These are phyloP conservation scores for Caenorhabditis brenneri DNA, from an alignment of 1,140 invertebrate genomes.

Conservation along the genomic window DNA sequence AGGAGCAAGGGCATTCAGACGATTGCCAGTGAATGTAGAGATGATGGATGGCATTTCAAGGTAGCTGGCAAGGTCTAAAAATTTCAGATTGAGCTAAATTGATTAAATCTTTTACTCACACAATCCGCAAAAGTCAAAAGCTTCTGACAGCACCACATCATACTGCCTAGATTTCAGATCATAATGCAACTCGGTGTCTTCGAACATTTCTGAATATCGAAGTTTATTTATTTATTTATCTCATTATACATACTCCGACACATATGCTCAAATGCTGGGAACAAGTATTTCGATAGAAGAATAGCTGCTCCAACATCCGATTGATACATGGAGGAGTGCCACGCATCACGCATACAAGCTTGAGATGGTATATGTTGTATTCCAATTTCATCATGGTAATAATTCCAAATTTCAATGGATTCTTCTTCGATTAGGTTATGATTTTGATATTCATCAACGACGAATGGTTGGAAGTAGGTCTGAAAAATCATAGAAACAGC, in stretches of 20 bases:
- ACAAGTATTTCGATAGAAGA: neutral
- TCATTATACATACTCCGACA: neutral
- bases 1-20: neutral
- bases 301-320: neutral
- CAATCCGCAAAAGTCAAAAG: neutral
- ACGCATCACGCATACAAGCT: neutral
- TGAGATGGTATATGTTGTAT: neutral
- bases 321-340: neutral
- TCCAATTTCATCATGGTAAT: conserved; percentile 4
- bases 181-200: neutral
- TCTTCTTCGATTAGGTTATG: neutral
- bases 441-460: neutral
- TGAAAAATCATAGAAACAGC: no score
- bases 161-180: neutral
- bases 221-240: neutral
- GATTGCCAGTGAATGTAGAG: neutral
- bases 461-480: conserved; percentile 9
- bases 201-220: neutral
- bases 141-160: neutral
- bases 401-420: neutral
- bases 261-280: neutral
- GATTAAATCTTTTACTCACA: neutral
- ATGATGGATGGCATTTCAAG: neutral
- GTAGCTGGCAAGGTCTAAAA: neutral
- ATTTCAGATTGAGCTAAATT: neutral